Base-by-base conservation (phyloP, 2,113 vertebrate species). In the Bombycilla garrulus region DNA sequence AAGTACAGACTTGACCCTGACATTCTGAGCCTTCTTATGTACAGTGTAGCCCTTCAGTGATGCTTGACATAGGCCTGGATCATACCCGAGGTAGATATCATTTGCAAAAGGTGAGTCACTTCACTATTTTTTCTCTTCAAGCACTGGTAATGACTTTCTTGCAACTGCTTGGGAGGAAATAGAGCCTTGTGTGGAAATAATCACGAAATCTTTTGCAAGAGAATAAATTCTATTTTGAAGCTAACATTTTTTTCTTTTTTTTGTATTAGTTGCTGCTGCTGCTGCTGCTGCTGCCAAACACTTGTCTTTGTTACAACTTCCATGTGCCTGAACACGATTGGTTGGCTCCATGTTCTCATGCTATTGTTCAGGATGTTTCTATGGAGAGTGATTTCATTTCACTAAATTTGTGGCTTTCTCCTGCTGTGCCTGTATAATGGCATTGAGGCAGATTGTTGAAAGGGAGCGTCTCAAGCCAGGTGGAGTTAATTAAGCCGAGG, bases 381-480 rank as follows among this genome's bases (percentile, higher is more conserved):
- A 96, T 97, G 96, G 96, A 96, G 96, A 97, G 90, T 95, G 95
- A 97, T 97, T 97, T 96, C 96, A 96, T 97, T 96, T 95, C 93
- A 93, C 81, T 87, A 96, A 94, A 95, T 97, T 95, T 97, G 96
- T 95, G 95, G 91, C 83, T 97, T 96, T 97, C 96, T 90, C 96
- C 96, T 94, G 96, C 95, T 97, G 96, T 83, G 96, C 76, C 57
- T 88, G 64, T 64, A 97, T 84, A 97, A 97, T 92, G 64, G 94
- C 95, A 92, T 89, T 90, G 93, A 96, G 91, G 88, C 81, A 88
- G 91, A 93, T 81, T 96, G 92, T 95, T 97, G 95, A 97, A 97
- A 97, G 71, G 60, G 71, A 91, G 71, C 74, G 78, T 90, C 76
- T 84, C 80, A 93, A 97, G 83, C 92, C 95, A 97, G 97, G 96